phyloP scores from a whole-genome alignment of 2,113 vertebrate genomes.

The Rhinopomastus cyanomelas region DNA sequence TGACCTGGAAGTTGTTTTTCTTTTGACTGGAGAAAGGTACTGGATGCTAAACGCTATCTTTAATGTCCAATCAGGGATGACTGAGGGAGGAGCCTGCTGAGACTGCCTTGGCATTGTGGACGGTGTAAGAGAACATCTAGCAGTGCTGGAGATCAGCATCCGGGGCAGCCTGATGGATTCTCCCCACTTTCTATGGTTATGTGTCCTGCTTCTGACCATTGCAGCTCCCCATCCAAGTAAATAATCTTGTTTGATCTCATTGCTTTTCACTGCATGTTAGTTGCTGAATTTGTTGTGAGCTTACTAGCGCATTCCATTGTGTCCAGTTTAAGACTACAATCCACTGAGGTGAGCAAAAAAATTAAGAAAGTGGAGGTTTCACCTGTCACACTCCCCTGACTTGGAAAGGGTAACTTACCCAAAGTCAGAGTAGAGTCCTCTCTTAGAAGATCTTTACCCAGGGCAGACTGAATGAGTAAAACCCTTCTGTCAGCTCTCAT shows the following conservation, averaged over 20 bases:
- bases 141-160: background rate
- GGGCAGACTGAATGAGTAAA: background rate
- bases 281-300: background rate
- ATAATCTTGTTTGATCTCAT: background rate
- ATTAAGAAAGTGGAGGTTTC: background rate
- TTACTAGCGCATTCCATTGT: background rate
- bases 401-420: background rate
- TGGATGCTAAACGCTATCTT: background rate
- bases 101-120: background rate
- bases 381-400: background rate
- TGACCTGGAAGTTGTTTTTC: background rate
- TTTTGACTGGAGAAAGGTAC: background rate
- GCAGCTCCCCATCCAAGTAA: background rate
- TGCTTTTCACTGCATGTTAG: background rate
- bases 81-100: background rate
- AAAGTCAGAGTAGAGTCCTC: background rate
- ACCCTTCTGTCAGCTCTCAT: background rate
- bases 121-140: background rate
- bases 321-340: background rate
- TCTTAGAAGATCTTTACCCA: background rate
- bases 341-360: background rate
- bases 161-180: background rate
- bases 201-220: background rate
- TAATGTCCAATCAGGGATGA: background rate
- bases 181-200: rapidly evolving